Conservation (phyloP, 2,797 vertebrate species). For the Bradypodion pumilum region DNA sequence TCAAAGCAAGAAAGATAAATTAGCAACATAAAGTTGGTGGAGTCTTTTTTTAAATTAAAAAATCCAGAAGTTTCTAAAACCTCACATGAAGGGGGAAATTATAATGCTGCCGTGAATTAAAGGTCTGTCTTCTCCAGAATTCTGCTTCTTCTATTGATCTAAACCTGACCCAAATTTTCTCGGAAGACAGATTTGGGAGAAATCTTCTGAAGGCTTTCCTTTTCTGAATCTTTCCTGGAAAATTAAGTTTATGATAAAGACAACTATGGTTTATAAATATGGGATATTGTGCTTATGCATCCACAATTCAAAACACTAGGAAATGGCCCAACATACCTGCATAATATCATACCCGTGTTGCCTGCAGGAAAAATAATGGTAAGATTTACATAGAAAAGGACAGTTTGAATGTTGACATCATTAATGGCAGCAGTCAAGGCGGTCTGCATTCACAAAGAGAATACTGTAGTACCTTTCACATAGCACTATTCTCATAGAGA, state of each 20-base stretch:
- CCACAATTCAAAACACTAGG: too few relatives aligned
- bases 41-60: neutral
- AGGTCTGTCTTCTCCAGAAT: neutral
- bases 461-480: too few relatives aligned
- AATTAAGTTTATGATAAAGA: neutral
- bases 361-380: too few relatives aligned
- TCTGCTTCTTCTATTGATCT: neutral
- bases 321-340: too few relatives aligned
- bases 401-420: too few relatives aligned
- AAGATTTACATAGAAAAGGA: too few relatives aligned
- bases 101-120: neutral
- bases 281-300: too few relatives aligned
- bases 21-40: conserved; percentile 49
- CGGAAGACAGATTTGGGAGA: neutral
- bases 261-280: too few relatives aligned
- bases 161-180: neutral
- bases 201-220: neutral
- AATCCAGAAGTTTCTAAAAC: conserved; percentile 2
- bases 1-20: conserved; percentile 63
- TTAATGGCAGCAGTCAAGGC: too few relatives aligned
- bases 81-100: neutral
- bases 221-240: neutral
- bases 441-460: too few relatives aligned
- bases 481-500: too few relatives aligned
- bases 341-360: too few relatives aligned